Evolutionary conservation across 2,888 invertebrate species (phyloP).

Genomic region (Fragum whitleyi): DNA sequence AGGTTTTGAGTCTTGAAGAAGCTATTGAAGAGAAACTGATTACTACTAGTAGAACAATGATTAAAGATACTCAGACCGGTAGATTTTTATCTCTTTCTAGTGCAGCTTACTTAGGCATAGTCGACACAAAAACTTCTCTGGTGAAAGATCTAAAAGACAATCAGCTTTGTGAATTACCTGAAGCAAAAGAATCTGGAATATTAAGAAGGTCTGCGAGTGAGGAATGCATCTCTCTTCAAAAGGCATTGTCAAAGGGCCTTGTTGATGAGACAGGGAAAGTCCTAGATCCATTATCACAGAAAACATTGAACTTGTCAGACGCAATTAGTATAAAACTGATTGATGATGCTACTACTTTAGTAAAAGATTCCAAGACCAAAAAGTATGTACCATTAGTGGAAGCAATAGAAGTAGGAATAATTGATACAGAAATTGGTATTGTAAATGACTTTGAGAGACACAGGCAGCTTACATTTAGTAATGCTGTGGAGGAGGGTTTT

Average conservation of each 20-base stretch:
- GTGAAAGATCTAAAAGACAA: constrained; percentile 60
- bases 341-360: constrained; percentile 71
- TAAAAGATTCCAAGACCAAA: constrained; percentile 92
- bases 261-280: constrained; percentile 87
- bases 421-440: constrained; percentile 67
- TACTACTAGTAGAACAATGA: constrained; percentile 65
- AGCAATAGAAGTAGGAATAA: constrained; percentile 71
- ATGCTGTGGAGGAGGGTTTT: constrained; percentile 76
- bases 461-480: constrained; percentile 66
- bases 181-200: constrained; percentile 65
- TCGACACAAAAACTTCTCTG: constrained; percentile 61
- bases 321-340: constrained; percentile 77
- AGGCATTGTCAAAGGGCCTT: constrained; percentile 92
- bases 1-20: constrained; percentile 72
- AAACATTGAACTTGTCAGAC: constrained; percentile 73
- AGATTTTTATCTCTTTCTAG: constrained; percentile 64
- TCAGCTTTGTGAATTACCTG: constrained; percentile 60
- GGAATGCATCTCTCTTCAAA: constrained; percentile 91
- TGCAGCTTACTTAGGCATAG: constrained; percentile 61
- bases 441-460: constrained; percentile 68
- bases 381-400: constrained; percentile 90
- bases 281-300: constrained; percentile 75
- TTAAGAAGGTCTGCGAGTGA: constrained; percentile 85
- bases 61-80: constrained; percentile 66
- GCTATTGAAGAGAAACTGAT: constrained; percentile 73